A percentile compares a stretch with the other conserved stretches of the same genome.
phyloP scores from a whole-genome alignment of 2,113 vertebrate species.

The Gracilinanus agilis region DNA sequence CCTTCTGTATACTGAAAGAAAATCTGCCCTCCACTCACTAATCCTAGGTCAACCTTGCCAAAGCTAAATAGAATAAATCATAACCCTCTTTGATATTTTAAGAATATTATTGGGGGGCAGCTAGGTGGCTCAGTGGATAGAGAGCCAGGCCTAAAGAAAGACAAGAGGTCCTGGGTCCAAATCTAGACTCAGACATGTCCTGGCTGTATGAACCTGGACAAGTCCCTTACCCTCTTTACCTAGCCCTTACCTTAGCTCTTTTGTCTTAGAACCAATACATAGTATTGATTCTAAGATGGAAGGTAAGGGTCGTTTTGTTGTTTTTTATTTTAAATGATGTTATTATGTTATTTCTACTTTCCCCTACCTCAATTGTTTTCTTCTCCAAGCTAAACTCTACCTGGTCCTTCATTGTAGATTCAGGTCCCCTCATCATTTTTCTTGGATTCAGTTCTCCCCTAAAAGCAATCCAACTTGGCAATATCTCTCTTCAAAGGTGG shows the following conservation, averaged over 20 bases:
- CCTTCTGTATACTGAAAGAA: not conserved
- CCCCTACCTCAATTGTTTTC: not conserved
- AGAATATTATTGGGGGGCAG: not conserved
- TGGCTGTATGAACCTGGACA: no score
- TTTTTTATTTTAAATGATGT: no score
- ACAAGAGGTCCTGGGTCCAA: no score
- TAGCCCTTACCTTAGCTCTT: no score
- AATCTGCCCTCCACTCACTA: not conserved
- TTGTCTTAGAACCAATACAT: no score
- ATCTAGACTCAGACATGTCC: no score
- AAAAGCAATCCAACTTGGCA: not conserved
- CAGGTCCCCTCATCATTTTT: not conserved
- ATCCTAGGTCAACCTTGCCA: not conserved
- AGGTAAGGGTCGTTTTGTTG: no score
- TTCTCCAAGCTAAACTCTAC: not conserved
- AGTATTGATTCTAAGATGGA: no score
- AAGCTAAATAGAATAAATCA: not conserved
- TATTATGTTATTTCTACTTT: not conserved
- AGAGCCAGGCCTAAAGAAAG: no score
- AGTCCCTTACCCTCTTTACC: no score
- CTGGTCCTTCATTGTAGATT: not conserved
- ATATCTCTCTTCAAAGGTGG: not conserved
- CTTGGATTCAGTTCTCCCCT: not conserved
- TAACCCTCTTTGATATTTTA: not conserved
- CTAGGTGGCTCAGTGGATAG: no score